A percentile compares a stretch with the other conserved stretches of the same genome.
Conservation (phyloP, 2,888 invertebrate genomes). For the Dasysyrphus albostriatus region DNA sequence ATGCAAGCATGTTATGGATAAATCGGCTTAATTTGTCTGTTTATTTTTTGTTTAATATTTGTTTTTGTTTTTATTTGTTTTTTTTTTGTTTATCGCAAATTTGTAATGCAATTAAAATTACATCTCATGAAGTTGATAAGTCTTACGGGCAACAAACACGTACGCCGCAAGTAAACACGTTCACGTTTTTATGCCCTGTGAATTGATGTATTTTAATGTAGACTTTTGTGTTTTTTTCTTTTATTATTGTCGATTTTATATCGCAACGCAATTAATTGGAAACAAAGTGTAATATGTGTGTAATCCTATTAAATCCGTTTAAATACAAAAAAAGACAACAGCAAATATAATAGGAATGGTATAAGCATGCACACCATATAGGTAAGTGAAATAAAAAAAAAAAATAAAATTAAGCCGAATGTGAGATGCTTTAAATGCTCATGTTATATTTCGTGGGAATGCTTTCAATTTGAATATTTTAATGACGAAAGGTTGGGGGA, state of each 20-base stretch:
- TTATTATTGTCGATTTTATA: conserved; percentile 20
- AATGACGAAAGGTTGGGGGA: not conserved
- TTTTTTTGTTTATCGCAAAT: conserved; percentile 20
- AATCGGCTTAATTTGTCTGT: conserved; percentile 24
- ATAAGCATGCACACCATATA: not conserved
- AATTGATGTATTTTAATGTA: conserved; percentile 7
- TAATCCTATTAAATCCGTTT: conserved; percentile 61
- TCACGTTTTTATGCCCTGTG: not conserved
- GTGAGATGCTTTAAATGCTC: not conserved
- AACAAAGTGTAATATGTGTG: conserved; percentile 63
- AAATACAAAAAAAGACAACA: conserved; percentile 23
- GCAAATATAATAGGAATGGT: not conserved
- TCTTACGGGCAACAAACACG: conserved; percentile 29
- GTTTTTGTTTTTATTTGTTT: conserved; percentile 4
- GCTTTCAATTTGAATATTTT: not conserved
- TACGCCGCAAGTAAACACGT: conserved; percentile 13
- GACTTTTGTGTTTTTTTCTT: not conserved
- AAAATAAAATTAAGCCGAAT: not conserved
- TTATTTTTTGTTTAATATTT: conserved; percentile 14
- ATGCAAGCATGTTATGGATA: conserved; percentile 1
- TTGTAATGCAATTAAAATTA: conserved; percentile 65
- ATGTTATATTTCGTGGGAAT: not conserved
- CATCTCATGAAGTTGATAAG: conserved; percentile 57
- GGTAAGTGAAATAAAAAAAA: not conserved
- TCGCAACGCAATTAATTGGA: conserved; percentile 67